Percentiles rank a stretch among this genome's conserved stretches.
Evolutionary conservation across 2,888 invertebrate species (phyloP).

Genomic region (Drosophila gaucha): DNA sequence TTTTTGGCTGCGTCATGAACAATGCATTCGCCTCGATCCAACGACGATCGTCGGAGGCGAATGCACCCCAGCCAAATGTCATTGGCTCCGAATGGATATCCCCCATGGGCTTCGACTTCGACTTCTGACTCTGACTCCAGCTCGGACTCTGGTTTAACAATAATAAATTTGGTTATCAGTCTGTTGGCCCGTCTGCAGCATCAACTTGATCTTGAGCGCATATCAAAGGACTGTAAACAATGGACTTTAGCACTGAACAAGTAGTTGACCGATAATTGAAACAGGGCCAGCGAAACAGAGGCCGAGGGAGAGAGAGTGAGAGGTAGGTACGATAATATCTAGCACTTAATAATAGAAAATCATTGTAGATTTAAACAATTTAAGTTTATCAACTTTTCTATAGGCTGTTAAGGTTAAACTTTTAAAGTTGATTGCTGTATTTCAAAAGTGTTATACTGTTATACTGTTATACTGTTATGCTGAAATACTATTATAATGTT

Average conservation of each 20-base stretch:
- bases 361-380: slow-evolving; percentile 1
- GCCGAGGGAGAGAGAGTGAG: background rate
- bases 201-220: slow-evolving; percentile 10
- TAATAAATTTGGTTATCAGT: slow-evolving; percentile 44
- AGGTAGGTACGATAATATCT: background rate
- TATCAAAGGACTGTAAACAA: slow-evolving; percentile 8
- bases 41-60: slow-evolving; percentile 51
- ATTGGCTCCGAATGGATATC: slow-evolving; percentile 57
- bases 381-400: background rate
- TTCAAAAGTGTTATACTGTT: background rate
- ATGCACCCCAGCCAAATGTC: slow-evolving; percentile 69
- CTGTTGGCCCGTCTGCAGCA: background rate
- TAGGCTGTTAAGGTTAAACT: background rate
- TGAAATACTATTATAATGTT: too few species aligned
- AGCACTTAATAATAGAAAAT: slow-evolving; percentile 3
- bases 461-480: too few species aligned
- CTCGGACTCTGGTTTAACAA: background rate
- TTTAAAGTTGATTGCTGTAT: background rate
- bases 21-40: slow-evolving; percentile 39
- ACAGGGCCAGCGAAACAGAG: slow-evolving; percentile 16
- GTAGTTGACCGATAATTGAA: slow-evolving; percentile 59
- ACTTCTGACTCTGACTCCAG: background rate
- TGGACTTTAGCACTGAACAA: slow-evolving; percentile 39
- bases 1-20: slow-evolving; percentile 54
- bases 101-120: slow-evolving; percentile 20